These are phyloP conservation scores for Agrotis exclamationis DNA, from an alignment of 2,888 invertebrate genomes.

Conservation along the genomic window DNA sequence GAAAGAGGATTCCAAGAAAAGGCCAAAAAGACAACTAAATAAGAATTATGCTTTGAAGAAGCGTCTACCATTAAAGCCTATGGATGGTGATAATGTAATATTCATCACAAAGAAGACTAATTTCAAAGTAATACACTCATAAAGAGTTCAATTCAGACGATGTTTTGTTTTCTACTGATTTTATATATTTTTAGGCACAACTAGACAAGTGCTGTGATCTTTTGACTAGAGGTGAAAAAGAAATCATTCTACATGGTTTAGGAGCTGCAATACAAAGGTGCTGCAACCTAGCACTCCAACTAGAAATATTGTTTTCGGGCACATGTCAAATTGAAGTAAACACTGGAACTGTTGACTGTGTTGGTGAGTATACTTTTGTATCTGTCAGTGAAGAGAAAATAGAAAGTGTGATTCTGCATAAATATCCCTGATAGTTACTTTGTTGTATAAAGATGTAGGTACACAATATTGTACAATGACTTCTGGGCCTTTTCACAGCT, in stretches of 20 bases:
- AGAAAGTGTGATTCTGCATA: background rate
- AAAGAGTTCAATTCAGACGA: background rate
- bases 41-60: conserved; percentile 92
- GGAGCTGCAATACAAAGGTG: conserved; percentile 97
- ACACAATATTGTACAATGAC: background rate
- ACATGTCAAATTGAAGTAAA: conserved; percentile 94
- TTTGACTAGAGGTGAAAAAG: conserved; percentile 93
- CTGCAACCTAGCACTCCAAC: conserved; percentile 95
- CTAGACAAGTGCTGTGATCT: conserved; percentile 95
- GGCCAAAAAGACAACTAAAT: conserved; percentile 81
- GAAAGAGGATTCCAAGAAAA: conserved; percentile 81
- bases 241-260: conserved; percentile 96
- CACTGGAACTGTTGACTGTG: conserved; percentile 96
- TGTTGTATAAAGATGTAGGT: too few relatives aligned
- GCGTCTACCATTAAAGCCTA: conserved; percentile 92
- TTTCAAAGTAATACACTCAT: conserved; percentile 92
- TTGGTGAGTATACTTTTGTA: conserved; percentile 90
- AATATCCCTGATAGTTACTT: background rate
- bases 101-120: conserved; percentile 96
- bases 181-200: conserved; percentile 92
- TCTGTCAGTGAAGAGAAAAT: background rate
- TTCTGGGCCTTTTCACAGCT: background rate
- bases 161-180: conserved; percentile 8
- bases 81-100: conserved; percentile 94
- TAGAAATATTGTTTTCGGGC: conserved; percentile 93